Evolutionary conservation across 2,113 vertebrate species (phyloP), one percentile per base, ranked within the genome.

Genomic region (Lota lota): DNA sequence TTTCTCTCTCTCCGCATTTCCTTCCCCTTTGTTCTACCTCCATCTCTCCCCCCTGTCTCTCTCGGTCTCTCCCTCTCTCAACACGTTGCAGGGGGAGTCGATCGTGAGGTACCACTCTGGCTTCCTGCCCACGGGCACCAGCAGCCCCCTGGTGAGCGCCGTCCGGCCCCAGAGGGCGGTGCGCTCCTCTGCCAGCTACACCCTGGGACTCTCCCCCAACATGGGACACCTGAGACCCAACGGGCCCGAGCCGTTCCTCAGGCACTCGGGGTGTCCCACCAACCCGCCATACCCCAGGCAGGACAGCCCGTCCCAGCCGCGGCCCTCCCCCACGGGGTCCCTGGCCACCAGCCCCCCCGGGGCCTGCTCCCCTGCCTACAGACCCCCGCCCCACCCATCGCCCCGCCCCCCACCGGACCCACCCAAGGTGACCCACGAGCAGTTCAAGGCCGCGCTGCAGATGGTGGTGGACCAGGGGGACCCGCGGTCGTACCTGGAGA

Each of bases 381-480:
- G 93, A 83, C 94, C 86, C 76, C 88, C 93, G 33, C 94, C 91
- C 78, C 92, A 96, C 81, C 84, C 92, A 0, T 90, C 87, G 0
- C 90, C 87, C 40, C 93, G 95, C 67, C 86, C 85, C 0, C 80
- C 89, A 0, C 95, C 95, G 0, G 96, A 98, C 86, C 92, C 93
- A 0, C 93, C 92, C 3, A 91, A 98, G 7, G 96, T 98, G 73
- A 98, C 96, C 0, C 98, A 99, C 0, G 95, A 99, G 82, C 96
- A 99, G 86, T 99, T 99, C 85, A 98, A 98, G 82, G 96, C 96
- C 3, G 98, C 97, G 0, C 93, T 99, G 51, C 93, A 97, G 89
- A 99, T 97, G 95, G 97, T 99, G 17, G 97, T 99, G 33, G 96
- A 99, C 84, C 96, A 97, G 78, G 95, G 96, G 0, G 97, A 99